phyloP scores from a whole-genome alignment of 1,140 invertebrate species.

The Cotesia vestalis region DNA sequence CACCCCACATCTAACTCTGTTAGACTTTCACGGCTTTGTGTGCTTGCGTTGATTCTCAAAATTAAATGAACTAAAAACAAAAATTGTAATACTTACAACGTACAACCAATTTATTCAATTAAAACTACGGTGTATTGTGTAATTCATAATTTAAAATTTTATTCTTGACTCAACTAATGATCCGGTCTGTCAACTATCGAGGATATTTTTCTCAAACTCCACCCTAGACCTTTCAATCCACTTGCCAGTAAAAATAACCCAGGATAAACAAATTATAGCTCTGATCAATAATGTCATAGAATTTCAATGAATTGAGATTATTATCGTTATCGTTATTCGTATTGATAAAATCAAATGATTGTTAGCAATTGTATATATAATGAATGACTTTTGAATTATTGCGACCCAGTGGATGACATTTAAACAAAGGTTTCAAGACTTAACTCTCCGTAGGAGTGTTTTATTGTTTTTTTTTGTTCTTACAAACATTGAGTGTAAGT shows the following conservation, averaged over 20 bases:
- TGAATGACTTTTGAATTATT: slow-evolving; percentile 54
- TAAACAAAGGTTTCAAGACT: slow-evolving; percentile 55
- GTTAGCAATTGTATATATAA: slow-evolving; percentile 21
- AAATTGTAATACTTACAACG: too few relatives aligned
- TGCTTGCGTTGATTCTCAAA: not conserved
- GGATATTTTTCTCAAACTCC: too few relatives aligned
- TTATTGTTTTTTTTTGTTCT: slow-evolving; percentile 43
- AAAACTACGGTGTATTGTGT: too few relatives aligned
- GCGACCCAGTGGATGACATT: slow-evolving; percentile 61
- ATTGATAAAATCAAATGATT: slow-evolving; percentile 28
- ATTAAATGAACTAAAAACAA: too few relatives aligned
- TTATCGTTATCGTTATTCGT: slow-evolving; percentile 5
- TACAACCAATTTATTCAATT: too few relatives aligned
- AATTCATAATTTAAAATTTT: too few relatives aligned
- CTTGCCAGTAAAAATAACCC: too few relatives aligned
- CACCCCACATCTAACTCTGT: not conserved
- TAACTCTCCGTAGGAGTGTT: slow-evolving; percentile 30
- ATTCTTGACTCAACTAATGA: too few relatives aligned
- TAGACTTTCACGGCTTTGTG: slow-evolving; percentile 13
- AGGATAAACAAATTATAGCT: not conserved
- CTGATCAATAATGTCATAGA: too few relatives aligned
- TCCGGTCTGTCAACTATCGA: too few relatives aligned
- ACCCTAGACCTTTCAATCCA: too few relatives aligned
- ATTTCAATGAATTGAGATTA: too few relatives aligned
- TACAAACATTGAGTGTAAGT: slow-evolving; percentile 39